Percentiles rank a stretch among this genome's conserved stretches.
These are phyloP conservation scores for Gari tellinella DNA, from an alignment of 2,888 invertebrate genomes.

Conservation along the genomic window DNA sequence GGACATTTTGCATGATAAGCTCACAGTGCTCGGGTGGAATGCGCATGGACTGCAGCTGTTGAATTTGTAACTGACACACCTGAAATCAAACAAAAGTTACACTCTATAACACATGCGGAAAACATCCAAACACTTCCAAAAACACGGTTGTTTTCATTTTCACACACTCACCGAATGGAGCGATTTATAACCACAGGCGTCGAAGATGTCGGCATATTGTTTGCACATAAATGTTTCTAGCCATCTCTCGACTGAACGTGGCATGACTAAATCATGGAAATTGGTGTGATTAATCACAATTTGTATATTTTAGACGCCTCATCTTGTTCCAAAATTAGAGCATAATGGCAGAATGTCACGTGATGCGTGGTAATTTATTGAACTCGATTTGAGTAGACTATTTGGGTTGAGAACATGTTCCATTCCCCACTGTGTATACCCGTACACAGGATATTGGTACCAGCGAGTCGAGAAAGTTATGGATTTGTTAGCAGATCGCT, in stretches of 20 bases:
- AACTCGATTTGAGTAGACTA: not conserved
- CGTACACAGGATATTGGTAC: too few species aligned
- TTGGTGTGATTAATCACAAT: constrained; percentile 1
- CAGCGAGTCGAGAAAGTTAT: too few species aligned
- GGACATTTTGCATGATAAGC: constrained; percentile 78
- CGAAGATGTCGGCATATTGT: constrained; percentile 79
- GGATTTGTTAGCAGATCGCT: too few species aligned
- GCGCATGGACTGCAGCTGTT: constrained; percentile 78
- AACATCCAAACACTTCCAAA: constrained; percentile 5
- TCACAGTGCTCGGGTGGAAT: constrained; percentile 79
- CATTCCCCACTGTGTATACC: too few species aligned
- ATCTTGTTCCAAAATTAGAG: constrained; percentile 66
- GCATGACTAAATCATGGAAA: constrained; percentile 62
- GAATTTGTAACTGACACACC: constrained; percentile 78
- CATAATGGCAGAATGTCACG: constrained; percentile 82
- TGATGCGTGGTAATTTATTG: constrained; percentile 57
- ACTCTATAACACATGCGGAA: constrained; percentile 1
- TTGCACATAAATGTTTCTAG: constrained; percentile 82
- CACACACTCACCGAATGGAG: constrained; percentile 77
- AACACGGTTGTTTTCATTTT: constrained; percentile 28
- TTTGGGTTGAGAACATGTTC: too few species aligned
- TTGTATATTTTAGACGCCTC: constrained; percentile 46
- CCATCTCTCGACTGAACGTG: constrained; percentile 80
- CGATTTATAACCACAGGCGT: constrained; percentile 80
- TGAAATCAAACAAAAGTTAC: constrained; percentile 58